These are phyloP conservation scores for Anoura caudifer DNA, from an alignment of 2,113 vertebrate species.

Conservation along the genomic window DNA sequence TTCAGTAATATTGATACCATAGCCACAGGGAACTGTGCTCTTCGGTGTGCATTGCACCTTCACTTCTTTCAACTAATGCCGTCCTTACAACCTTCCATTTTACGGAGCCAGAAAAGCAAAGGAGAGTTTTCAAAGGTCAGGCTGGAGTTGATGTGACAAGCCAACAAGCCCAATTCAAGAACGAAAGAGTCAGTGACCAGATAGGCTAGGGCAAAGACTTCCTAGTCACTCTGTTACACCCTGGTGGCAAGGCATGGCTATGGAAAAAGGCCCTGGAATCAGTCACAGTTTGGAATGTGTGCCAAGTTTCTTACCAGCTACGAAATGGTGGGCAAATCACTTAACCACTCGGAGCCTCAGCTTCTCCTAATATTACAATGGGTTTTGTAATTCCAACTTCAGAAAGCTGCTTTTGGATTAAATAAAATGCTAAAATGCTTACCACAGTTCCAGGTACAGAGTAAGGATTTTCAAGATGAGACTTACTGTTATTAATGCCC, in stretches of 20 bases:
- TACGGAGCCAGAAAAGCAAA: background rate
- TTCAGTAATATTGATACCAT: background rate
- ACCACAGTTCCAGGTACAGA: background rate
- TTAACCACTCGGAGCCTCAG: background rate
- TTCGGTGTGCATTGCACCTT: background rate
- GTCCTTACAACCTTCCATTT: background rate
- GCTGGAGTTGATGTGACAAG: background rate
- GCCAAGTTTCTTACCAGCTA: background rate
- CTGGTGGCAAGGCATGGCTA: background rate
- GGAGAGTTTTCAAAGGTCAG: background rate
- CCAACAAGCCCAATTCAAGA: background rate
- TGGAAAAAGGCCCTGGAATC: background rate
- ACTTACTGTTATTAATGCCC: background rate
- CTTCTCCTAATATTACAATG: background rate
- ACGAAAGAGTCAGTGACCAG: background rate
- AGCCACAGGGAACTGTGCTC: background rate
- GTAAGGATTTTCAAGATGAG: background rate
- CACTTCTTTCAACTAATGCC: background rate
- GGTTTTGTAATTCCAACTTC: background rate
- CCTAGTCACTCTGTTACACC: background rate
- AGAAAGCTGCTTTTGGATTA: background rate
- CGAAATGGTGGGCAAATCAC: background rate
- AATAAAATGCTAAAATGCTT: conserved; percentile 30
- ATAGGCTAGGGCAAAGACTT: background rate
- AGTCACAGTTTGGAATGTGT: background rate